Evolutionary conservation across 2,113 vertebrate species (phyloP).

Genomic region (Pedionomus torquatus): DNA sequence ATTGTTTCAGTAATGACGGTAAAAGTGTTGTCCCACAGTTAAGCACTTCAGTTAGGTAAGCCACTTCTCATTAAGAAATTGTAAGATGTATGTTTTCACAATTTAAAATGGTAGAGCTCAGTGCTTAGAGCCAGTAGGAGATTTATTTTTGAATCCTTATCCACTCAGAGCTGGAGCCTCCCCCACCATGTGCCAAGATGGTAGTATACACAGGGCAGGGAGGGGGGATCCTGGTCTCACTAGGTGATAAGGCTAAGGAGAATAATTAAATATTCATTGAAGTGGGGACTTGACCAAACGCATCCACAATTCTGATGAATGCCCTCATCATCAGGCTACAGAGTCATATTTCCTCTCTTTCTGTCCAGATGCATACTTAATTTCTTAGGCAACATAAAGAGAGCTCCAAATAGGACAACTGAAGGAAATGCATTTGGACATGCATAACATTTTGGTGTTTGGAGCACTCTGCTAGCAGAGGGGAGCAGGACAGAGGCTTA

Average conservation of each 20-base stretch:
- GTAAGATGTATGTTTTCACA: accelerated
- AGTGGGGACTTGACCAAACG: not conserved
- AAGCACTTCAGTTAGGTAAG: not conserved
- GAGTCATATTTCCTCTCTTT: slow-evolving; percentile 29
- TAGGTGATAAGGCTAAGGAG: not conserved
- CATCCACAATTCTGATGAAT: slow-evolving; percentile 24
- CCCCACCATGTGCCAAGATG: not conserved
- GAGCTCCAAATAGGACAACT: not conserved
- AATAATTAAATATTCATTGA: slow-evolving; percentile 16
- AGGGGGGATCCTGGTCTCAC: not conserved
- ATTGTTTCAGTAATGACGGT: not conserved
- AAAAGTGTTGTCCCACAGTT: not conserved
- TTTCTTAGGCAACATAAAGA: not conserved
- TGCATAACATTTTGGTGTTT: not conserved
- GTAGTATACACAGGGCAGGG: not conserved
- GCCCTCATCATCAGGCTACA: slow-evolving; percentile 12
- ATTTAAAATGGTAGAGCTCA: not conserved
- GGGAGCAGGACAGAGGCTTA: not conserved
- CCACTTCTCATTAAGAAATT: not conserved
- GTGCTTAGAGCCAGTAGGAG: accelerated
- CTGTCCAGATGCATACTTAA: slow-evolving; percentile 18
- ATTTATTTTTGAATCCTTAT: not conserved
- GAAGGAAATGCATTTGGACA: not conserved
- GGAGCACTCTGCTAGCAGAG: not conserved
- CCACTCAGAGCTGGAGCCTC: not conserved